Percentiles rank a stretch among this genome's conserved stretches.
Evolutionary conservation across 2,113 vertebrate genomes (phyloP).

Genomic region (Scopus umbretta): DNA sequence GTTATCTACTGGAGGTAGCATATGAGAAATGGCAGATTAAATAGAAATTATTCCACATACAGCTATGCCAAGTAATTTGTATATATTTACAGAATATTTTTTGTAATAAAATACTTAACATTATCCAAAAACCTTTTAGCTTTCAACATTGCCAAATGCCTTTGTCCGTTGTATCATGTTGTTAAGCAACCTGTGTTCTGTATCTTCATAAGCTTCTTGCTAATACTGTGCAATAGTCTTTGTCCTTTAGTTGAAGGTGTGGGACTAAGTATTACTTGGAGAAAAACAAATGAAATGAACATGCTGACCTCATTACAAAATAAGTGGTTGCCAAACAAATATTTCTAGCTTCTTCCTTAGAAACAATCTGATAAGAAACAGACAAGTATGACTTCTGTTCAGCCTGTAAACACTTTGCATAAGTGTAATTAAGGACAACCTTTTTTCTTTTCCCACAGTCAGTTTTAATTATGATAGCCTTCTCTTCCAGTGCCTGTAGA

Average conservation of each 20-base stretch:
- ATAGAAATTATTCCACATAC: background rate
- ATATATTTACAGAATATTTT: slow-evolving; percentile 1
- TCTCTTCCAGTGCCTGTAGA: background rate
- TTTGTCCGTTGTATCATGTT: slow-evolving; percentile 23
- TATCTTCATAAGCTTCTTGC: slow-evolving; percentile 50
- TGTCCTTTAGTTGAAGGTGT: slow-evolving; percentile 30
- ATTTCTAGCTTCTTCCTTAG: slow-evolving; percentile 49
- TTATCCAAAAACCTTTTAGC: slow-evolving; percentile 19
- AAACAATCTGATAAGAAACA: slow-evolving; percentile 54
- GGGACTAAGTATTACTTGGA: slow-evolving; percentile 1
- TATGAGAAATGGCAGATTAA: background rate
- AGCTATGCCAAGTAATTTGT: slow-evolving; percentile 18
- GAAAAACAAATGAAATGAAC: slow-evolving; percentile 49
- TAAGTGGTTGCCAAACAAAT: slow-evolving; percentile 57
- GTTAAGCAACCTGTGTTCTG: slow-evolving; percentile 41
- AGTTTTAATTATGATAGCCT: background rate
- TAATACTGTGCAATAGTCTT: slow-evolving; percentile 27
- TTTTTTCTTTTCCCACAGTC: background rate
- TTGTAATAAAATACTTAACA: background rate
- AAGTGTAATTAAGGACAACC: slow-evolving; percentile 11
- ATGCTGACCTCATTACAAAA: slow-evolving; percentile 58
- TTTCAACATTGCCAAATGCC: slow-evolving; percentile 45
- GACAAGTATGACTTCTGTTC: background rate
- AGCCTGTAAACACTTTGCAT: slow-evolving; percentile 48
- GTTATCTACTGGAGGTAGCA: background rate